Base-by-base conservation (phyloP, 2,113 vertebrate genomes). In the Callorhinus ursinus region DNA sequence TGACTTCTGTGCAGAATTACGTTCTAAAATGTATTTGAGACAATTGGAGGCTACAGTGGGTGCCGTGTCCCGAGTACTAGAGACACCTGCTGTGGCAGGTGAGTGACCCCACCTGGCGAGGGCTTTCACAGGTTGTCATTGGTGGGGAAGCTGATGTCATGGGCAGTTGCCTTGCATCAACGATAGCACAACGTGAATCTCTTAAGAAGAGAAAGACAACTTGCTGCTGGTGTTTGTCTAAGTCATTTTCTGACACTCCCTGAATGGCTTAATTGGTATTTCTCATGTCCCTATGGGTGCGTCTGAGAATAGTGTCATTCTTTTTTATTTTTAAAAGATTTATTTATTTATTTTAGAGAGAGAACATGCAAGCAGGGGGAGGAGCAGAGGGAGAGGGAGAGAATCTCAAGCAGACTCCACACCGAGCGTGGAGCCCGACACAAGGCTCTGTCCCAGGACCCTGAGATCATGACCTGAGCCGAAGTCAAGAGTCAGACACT, bases 101-200 rank as follows among this genome's bases (percentile, higher is more conserved):
- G n/a, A 79, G 33, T 18, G 33, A 9, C 26, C 11, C 0, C 3
- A 57, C 22, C n/a, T 13, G 3, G 5, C 26, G 2, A 16, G 18
- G 46, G 4, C 53, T 14, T 46, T 63, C 16, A 46, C 49, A 28
- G 28, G 26, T 21, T 71, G 24, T 61, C 24, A 1, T 4, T n/a
- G 26, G 6, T 3, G 0, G 22, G 76, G 76, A 79, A 22, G 57
- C 12, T 12, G 55, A 36, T 19, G 7, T 21, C 53, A n/a, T 31
- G 5, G 77, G 55, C 24, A 1, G 57, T 77, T 88, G 19, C 31
- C 7, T 49, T 24, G 1, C 12, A 19, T 67, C 59, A 6, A 36
- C 2, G 3, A 71, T 5, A 63, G 57, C 42, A 51, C 7, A 39
- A 2, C 24, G n/a, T 18, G 33, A 46, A 16, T 26, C 24, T 36